Evolutionary conservation across 1,140 invertebrate genomes (phyloP).

Genomic region (Cotesia chilonis): DNA sequence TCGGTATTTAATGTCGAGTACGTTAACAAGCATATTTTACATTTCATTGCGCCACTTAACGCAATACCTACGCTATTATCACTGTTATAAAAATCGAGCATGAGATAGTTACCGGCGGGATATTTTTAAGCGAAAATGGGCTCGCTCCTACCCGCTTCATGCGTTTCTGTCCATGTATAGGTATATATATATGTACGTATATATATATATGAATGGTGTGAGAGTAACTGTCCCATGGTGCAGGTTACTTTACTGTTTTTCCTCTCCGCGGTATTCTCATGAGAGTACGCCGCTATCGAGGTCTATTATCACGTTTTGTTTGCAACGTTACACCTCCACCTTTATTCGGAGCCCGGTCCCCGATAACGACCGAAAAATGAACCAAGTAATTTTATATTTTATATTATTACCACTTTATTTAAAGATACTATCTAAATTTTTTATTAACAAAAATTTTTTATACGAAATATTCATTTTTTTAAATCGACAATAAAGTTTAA

Average conservation of each 20-base stretch:
- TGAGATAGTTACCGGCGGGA: background rate
- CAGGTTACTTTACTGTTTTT: constrained; percentile 31
- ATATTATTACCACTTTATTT: too few species aligned
- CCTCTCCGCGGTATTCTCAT: constrained; percentile 23
- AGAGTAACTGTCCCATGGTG: constrained; percentile 21
- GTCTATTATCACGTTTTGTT: constrained; percentile 31
- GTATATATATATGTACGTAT: too few species aligned
- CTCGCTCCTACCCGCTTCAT: background rate
- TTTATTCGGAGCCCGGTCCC: too few species aligned
- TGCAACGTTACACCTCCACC: background rate
- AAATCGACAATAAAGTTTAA: too few species aligned
- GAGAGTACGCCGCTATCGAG: constrained; percentile 27
- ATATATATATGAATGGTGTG: too few species aligned
- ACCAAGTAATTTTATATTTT: too few species aligned
- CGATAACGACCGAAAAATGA: too few species aligned
- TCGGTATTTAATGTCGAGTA: too few species aligned
- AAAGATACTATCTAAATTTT: too few species aligned
- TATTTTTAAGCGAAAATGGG: constrained; percentile 21
- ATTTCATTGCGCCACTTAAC: constrained; percentile 63
- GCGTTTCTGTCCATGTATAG: too few species aligned
- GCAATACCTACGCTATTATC: constrained; percentile 48
- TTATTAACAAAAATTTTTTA: too few species aligned
- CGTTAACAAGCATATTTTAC: constrained; percentile 63
- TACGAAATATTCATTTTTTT: too few species aligned
- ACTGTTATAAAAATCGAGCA: constrained; percentile 52